Evolutionary conservation across 2,113 vertebrate genomes (phyloP).

Genomic region (Isichthys henryi): DNA sequence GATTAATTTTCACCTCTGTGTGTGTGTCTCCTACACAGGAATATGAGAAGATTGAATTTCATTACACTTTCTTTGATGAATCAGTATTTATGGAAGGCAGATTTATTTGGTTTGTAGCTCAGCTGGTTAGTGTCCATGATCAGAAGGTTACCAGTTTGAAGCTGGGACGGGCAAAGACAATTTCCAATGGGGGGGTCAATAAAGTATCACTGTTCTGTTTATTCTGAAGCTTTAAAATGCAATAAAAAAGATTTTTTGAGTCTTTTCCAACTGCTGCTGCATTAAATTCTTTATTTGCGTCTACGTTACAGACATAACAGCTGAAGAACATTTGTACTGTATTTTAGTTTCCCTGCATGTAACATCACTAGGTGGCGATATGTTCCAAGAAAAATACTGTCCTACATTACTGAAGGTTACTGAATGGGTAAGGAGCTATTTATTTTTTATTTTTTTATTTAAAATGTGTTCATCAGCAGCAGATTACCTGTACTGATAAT

Average conservation of each 20-base stretch:
- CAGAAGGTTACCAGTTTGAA: background rate
- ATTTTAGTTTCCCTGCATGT: background rate
- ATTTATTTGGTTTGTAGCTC: background rate
- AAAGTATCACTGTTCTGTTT: background rate
- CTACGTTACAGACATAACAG: background rate
- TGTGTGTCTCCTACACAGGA: too few species aligned
- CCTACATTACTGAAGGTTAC: background rate
- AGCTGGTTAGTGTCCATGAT: background rate
- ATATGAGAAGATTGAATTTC: background rate
- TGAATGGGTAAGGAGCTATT: background rate
- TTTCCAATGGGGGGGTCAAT: background rate
- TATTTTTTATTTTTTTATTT: background rate
- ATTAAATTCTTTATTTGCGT: background rate
- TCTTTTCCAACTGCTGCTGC: background rate
- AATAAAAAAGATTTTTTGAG: background rate
- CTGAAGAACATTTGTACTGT: background rate
- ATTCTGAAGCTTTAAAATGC: background rate
- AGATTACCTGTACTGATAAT: background rate
- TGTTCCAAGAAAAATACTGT: conserved; percentile 10
- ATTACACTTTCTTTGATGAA: background rate
- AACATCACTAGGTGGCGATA: conserved; percentile 30
- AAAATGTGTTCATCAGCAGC: background rate
- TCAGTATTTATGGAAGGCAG: background rate
- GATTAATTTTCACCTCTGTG: too few species aligned
- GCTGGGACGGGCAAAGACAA: too few species aligned